These are phyloP conservation scores for Temnothorax ravouxi DNA, from an alignment of 2,888 invertebrate genomes.

Conservation along the genomic window DNA sequence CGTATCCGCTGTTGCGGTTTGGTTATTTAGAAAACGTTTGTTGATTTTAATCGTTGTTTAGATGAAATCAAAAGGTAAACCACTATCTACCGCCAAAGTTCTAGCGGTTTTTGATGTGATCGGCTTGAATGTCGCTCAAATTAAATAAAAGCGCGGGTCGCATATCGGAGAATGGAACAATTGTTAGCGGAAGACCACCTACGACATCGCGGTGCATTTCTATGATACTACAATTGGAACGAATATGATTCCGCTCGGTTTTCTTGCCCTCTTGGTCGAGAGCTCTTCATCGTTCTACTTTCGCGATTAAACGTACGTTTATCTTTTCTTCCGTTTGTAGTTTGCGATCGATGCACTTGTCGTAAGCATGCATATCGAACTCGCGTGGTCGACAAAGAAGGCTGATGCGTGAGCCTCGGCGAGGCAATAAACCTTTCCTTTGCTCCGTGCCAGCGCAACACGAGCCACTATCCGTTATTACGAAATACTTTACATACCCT, in stretches of 20 bases:
- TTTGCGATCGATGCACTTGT: slow-evolving; percentile 57
- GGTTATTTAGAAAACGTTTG: no score
- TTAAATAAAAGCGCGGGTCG: no score
- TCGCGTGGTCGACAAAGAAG: slow-evolving; percentile 47
- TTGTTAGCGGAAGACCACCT: no score
- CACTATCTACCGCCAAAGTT: no score
- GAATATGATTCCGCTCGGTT: neutral
- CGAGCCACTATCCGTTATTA: slow-evolving; percentile 67
- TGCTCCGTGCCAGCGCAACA: slow-evolving; percentile 58
- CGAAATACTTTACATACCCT: slow-evolving; percentile 67
- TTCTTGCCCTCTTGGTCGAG: slow-evolving; percentile 5
- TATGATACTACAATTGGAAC: neutral
- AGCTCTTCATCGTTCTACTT: slow-evolving; percentile 27
- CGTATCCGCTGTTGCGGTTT: no score
- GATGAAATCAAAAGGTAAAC: no score
- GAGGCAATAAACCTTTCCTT: slow-evolving; percentile 68
- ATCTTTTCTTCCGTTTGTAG: slow-evolving; percentile 4
- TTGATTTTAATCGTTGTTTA: no score
- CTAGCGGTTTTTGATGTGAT: no score
- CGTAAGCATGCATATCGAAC: slow-evolving; percentile 56
- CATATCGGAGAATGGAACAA: no score
- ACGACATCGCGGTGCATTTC: no score
- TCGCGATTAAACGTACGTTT: slow-evolving; percentile 13
- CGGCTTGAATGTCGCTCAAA: no score
- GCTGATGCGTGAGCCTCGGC: slow-evolving; percentile 38